Conservation (phyloP, 2,113 vertebrate genomes). For the Myxocyprinus asiaticus region DNA sequence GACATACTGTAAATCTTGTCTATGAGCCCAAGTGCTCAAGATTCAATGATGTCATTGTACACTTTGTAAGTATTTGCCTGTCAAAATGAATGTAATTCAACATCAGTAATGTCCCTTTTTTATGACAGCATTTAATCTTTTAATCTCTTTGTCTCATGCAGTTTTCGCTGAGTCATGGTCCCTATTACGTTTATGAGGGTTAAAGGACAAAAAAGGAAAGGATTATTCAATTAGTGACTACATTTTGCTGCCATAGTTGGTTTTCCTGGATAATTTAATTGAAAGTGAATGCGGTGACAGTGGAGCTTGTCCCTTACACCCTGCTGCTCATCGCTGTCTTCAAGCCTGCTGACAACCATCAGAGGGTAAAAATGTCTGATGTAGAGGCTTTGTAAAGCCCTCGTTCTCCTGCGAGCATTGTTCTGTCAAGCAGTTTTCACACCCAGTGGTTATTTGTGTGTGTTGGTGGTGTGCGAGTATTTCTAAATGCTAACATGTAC, state of each 20-base stretch:
- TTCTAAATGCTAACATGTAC: neutral
- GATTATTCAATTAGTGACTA: slow-evolving; percentile 52
- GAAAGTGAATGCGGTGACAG: slow-evolving; percentile 38
- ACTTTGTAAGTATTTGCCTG: neutral
- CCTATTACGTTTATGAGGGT: slow-evolving; percentile 61
- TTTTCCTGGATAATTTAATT: slow-evolving; percentile 64
- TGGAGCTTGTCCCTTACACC: slow-evolving; percentile 51
- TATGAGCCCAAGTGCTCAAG: neutral
- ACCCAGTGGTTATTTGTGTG: neutral
- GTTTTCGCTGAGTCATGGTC: slow-evolving; percentile 56
- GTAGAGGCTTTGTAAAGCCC: slow-evolving; percentile 4
- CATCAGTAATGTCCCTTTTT: slow-evolving; percentile 46
- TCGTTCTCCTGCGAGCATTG: slow-evolving; percentile 1
- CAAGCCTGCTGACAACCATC: slow-evolving; percentile 21
- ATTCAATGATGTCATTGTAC: slow-evolving; percentile 6
- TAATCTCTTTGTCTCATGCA: neutral
- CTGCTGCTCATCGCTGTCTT: slow-evolving; percentile 34
- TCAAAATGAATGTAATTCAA: slow-evolving; percentile 13
- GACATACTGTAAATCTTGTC: neutral
- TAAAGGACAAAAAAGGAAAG: slow-evolving; percentile 37
- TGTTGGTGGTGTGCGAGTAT: neutral
- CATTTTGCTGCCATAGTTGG: slow-evolving; percentile 47
- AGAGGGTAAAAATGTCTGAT: neutral
- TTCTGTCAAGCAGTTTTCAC: neutral
- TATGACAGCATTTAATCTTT: slow-evolving; percentile 40